These are phyloP conservation scores for Ormyrus rosae DNA, from an alignment of 2,888 invertebrate species.

Conservation along the genomic window DNA sequence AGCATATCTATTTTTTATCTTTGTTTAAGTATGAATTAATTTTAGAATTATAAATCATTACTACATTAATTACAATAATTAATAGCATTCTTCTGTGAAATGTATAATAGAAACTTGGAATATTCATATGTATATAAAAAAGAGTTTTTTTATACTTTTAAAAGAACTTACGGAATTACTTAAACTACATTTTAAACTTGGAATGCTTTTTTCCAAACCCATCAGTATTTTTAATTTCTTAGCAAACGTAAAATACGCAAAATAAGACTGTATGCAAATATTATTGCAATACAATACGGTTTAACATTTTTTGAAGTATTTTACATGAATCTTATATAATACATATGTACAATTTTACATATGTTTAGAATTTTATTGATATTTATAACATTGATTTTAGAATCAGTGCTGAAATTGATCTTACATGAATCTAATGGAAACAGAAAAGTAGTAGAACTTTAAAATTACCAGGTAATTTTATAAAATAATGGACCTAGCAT, in stretches of 20 bases:
- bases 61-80: slow-evolving; percentile 1
- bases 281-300: slow-evolving; percentile 21
- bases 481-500: background rate
- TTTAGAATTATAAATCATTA: slow-evolving; percentile 23
- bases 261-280: slow-evolving; percentile 48
- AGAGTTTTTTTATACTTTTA: slow-evolving; percentile 33
- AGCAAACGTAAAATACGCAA: slow-evolving; percentile 30
- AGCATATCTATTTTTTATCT: slow-evolving; percentile 36
- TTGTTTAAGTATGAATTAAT: slow-evolving; percentile 9
- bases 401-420: slow-evolving; percentile 10
- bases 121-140: slow-evolving; percentile 46
- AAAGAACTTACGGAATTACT: slow-evolving; percentile 25
- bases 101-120: slow-evolving; percentile 45
- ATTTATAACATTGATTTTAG: slow-evolving; percentile 7
- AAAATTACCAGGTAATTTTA: background rate
- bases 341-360: slow-evolving; percentile 29
- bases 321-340: slow-evolving; percentile 38
- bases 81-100: slow-evolving; percentile 31
- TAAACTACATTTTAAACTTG: slow-evolving; percentile 17
- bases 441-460: background rate
- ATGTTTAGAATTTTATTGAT: slow-evolving; percentile 29
- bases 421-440: background rate
- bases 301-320: slow-evolving; percentile 39
- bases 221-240: slow-evolving; percentile 50
- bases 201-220: slow-evolving; percentile 35